A percentile compares a stretch with the other conserved stretches of the same genome.
Conservation (phyloP, 2,888 invertebrate genomes). For the Philereme vetulata region DNA sequence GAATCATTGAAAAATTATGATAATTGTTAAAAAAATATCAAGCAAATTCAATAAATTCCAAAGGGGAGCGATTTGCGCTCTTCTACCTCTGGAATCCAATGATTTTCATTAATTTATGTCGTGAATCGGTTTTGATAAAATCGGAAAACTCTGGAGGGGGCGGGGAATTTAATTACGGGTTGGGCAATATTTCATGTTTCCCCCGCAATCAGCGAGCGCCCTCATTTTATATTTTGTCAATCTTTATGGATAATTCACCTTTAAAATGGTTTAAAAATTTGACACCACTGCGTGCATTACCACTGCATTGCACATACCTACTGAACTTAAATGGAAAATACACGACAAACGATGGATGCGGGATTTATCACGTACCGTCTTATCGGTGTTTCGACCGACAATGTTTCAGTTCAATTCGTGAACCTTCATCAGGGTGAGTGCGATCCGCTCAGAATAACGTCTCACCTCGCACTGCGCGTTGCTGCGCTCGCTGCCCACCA, state of each 20-base stretch:
- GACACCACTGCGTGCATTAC: too few relatives aligned
- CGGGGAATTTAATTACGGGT: constrained; percentile 40
- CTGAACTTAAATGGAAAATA: too few relatives aligned
- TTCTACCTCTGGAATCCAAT: constrained; percentile 42
- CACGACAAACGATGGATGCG: too few relatives aligned
- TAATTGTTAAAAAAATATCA: constrained; percentile 66
- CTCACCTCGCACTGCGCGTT: too few relatives aligned
- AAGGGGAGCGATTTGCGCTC: constrained; percentile 44
- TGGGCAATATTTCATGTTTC: constrained; percentile 32
- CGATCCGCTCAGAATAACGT: too few relatives aligned
- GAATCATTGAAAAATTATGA: constrained; percentile 76
- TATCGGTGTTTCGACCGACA: too few relatives aligned
- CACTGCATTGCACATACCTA: too few relatives aligned
- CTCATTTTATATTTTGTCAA: constrained; percentile 9
- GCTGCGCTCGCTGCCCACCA: too few relatives aligned
- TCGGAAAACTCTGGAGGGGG: constrained; percentile 43
- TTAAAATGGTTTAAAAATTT: not conserved
- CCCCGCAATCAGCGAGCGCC: constrained; percentile 27
- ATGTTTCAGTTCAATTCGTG: too few relatives aligned
- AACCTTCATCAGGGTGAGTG: too few relatives aligned
- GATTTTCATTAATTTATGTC: constrained; percentile 61
- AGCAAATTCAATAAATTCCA: constrained; percentile 57
- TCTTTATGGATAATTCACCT: not conserved
- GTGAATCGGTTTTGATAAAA: constrained; percentile 51
- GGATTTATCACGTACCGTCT: too few relatives aligned